phyloP scores from a whole-genome alignment of 2,888 invertebrate genomes.

The Germaria angustata region DNA sequence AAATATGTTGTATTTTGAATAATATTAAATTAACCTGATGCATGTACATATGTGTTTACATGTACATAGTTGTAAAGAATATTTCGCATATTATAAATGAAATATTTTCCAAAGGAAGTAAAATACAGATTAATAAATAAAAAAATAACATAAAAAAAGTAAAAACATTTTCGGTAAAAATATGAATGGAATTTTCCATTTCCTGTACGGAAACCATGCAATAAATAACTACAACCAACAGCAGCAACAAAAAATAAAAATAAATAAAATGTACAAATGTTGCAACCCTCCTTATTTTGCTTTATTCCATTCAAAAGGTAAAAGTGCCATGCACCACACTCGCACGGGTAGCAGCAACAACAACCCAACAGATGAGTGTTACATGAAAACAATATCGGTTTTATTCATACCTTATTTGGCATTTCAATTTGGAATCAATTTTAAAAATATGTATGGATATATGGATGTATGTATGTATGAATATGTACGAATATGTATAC shows the following conservation, averaged over 20 bases:
- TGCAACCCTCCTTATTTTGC: constrained; percentile 56
- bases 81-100: too few species aligned
- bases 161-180: constrained; percentile 51
- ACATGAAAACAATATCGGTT: constrained; percentile 61
- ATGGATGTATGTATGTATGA: too few species aligned
- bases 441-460: constrained; percentile 36
- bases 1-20: background rate
- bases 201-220: constrained; percentile 64
- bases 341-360: constrained; percentile 14
- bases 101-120: constrained; percentile 26
- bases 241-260: constrained; percentile 21
- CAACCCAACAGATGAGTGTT: constrained; percentile 41
- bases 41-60: background rate
- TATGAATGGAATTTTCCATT: constrained; percentile 67
- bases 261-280: too few species aligned
- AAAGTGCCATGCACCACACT: background rate
- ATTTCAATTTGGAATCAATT: constrained; percentile 65
- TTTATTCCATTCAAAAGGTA: constrained; percentile 15
- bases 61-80: background rate
- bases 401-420: constrained; percentile 62
- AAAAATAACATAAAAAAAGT: too few species aligned
- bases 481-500: too few species aligned
- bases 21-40: constrained; percentile 1
- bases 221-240: constrained; percentile 61
- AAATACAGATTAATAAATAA: constrained; percentile 19